Evolutionary conservation across 1,140 invertebrate genomes (phyloP).

Genomic region (Drosophila cardini): DNA sequence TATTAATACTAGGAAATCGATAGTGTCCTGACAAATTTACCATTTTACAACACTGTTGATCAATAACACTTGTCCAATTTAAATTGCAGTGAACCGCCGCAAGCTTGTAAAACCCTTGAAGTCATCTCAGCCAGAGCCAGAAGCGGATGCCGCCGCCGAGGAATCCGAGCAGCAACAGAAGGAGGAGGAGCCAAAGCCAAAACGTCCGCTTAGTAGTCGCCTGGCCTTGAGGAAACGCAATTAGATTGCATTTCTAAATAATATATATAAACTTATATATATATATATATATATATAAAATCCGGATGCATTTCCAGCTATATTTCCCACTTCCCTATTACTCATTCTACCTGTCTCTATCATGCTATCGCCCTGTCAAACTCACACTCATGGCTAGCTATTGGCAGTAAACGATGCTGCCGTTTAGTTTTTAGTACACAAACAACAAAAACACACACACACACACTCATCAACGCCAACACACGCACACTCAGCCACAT

Average conservation of each 20-base stretch:
- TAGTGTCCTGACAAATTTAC: no score
- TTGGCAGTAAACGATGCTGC: constrained; percentile 68
- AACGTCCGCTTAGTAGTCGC: constrained; percentile 68
- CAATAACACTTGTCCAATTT: not conserved
- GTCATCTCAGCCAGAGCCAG: constrained; percentile 61
- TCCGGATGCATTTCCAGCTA: not conserved
- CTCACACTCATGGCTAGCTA: constrained; percentile 70
- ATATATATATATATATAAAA: not conserved
- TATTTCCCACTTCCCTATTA: not conserved
- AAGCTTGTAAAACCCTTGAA: constrained; percentile 73
- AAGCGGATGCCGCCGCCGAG: constrained; percentile 71
- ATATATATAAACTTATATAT: not conserved
- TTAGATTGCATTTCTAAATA: constrained; percentile 30
- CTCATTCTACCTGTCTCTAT: not conserved
- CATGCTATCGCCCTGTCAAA: not conserved
- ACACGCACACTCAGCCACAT: no score
- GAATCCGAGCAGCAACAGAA: constrained; percentile 79
- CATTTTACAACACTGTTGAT: not conserved
- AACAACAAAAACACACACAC: constrained; percentile 22
- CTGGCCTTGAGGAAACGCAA: constrained; percentile 79
- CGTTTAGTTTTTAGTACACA: constrained; percentile 79
- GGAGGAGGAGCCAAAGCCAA: constrained; percentile 78
- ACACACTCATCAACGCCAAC: constrained; percentile 37
- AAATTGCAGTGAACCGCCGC: constrained; percentile 67
- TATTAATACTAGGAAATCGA: no score